phyloP scores from a whole-genome alignment of 2,797 vertebrate species.

The Hemitrygon akajei region DNA sequence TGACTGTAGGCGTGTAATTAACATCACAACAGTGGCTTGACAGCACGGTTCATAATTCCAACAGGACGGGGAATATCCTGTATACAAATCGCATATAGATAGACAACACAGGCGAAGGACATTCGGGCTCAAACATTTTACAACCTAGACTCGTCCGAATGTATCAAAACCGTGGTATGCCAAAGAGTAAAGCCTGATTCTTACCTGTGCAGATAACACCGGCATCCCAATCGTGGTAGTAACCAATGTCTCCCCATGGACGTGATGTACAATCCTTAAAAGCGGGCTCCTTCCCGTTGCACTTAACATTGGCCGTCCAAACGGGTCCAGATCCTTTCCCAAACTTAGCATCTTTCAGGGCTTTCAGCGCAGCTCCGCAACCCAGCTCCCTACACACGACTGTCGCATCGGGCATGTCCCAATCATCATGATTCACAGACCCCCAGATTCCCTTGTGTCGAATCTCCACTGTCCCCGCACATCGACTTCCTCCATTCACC shows the following conservation, averaged over 20 bases:
- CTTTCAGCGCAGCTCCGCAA: neutral
- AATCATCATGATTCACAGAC: fast-evolving
- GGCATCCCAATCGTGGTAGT: neutral
- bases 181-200: no score
- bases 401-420: neutral
- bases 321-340: neutral
- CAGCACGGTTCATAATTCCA: no score
- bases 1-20: no score
- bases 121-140: no score
- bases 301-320: fast-evolving
- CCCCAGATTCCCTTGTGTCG: neutral
- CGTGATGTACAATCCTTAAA: fast-evolving
- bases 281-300: neutral
- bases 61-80: no score
- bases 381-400: neutral
- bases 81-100: no score
- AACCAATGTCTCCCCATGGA: fast-evolving
- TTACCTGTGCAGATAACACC: neutral
- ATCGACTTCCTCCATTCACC: neutral
- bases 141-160: no score
- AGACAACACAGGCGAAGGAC: no score
- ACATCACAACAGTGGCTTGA: no score
- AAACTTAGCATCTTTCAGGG: neutral
- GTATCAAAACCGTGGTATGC: no score
- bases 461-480: neutral